Base-by-base conservation (phyloP, 2,797 vertebrate species). In the Phoeniculus purpureus region DNA sequence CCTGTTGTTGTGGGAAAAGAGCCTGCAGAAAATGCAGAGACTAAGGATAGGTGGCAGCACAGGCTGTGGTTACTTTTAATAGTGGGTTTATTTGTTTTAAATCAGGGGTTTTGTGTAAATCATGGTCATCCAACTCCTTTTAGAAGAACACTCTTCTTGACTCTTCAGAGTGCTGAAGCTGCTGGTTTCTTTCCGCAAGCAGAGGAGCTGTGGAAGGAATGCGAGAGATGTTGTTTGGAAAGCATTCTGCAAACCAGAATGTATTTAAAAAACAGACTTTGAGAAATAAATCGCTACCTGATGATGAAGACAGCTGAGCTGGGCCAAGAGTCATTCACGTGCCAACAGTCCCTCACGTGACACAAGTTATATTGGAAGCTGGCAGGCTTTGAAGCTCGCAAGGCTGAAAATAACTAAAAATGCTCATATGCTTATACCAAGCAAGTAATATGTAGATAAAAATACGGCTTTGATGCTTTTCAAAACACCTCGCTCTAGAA, bases 281-380 rank as follows among this genome's bases (percentile, higher is more conserved):
- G 91, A 92, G 91, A 93, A 96, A 93, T 93, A 96, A 94, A 95
- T 96, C 71, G 55, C 78, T 89, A 93, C 79, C 81, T 95, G 87
- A 62, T 88, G 82, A 95, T 92, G 91, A 93, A 91, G 92, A 47
- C 43, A 79, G 81, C 87, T 88, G 68, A 82, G 61, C 78, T 87
- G 93, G 88, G 85, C 92, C 86, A 91, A 87, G 87, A 93, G 77
- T 23, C 68, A 68, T 88, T 73, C 87, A 62, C 1, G 4, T 90
- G 87, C 91, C 90, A 95, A 1, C 37, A 12, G 65, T 59, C 34
- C 29, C 47, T 89, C 91, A 82, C 2, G 27, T 91, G 93, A 94
- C 78, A 71, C 47, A 51, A 86, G 65, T 77, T 95, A 29, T 50
- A 45, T 3, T 84, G 85, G 86, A 85, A 83, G 43, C 61, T 95